These are phyloP conservation scores for Sylvilagus floridanus DNA, from an alignment of 2,797 vertebrate species.

Conservation along the genomic window DNA sequence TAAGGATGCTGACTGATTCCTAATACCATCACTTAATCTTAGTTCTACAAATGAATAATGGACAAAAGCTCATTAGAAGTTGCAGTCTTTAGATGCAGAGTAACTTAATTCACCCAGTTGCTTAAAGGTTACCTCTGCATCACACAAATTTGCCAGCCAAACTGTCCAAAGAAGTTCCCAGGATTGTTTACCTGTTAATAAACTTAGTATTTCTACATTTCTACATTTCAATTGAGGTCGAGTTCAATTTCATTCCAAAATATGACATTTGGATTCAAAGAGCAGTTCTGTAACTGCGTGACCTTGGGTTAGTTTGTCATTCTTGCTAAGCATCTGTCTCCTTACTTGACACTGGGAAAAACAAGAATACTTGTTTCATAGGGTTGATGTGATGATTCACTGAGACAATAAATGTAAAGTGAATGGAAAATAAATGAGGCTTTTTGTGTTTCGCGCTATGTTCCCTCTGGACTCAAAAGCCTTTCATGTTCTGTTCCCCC, in stretches of 20 bases:
- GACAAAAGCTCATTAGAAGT: slow-evolving; percentile 16
- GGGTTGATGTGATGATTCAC: not conserved
- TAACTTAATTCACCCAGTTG: slow-evolving; percentile 23
- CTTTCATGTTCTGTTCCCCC: not conserved
- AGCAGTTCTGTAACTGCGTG: not conserved
- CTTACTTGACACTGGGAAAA: not conserved
- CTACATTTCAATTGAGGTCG: not conserved
- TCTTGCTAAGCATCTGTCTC: not conserved
- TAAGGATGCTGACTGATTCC: slow-evolving; percentile 16
- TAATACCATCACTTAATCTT: slow-evolving; percentile 32
- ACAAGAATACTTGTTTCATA: not conserved
- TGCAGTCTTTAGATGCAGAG: not conserved
- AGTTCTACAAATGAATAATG: slow-evolving; percentile 23
- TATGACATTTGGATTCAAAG: not conserved
- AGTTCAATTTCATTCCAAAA: not conserved
- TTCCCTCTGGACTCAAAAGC: not conserved
- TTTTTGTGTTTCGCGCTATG: not conserved
- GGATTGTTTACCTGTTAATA: not conserved
- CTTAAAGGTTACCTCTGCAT: slow-evolving; percentile 22
- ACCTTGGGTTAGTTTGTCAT: not conserved
- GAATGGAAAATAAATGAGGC: not conserved
- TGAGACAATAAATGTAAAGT: not conserved
- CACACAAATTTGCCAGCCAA: not conserved
- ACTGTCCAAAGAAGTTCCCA: not conserved
- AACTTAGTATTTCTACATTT: not conserved